Evolutionary conservation across 64 coral and sea anemone genomes (phyloP).

Genomic region (Anthopleura sola): DNA sequence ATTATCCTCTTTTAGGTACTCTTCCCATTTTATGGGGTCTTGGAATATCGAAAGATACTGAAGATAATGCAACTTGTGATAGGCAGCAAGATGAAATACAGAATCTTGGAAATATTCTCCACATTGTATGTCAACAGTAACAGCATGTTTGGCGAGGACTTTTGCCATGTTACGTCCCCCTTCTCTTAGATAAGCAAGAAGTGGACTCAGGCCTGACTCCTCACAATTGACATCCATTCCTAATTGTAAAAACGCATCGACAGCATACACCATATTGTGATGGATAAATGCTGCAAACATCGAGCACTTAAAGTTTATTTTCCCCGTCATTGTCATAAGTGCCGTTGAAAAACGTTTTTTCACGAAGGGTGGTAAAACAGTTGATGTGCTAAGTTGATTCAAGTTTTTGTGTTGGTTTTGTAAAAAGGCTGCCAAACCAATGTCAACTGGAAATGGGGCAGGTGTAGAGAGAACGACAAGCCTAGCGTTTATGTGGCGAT

Average conservation of each 20-base stretch:
- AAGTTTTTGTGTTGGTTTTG: not conserved
- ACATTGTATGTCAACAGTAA: slow-evolving; percentile 13
- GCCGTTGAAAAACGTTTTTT: not conserved
- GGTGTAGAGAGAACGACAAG: not conserved
- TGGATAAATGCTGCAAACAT: not conserved
- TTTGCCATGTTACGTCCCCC: slow-evolving; percentile 30
- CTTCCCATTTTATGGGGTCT: slow-evolving; percentile 4
- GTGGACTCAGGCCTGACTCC: not conserved
- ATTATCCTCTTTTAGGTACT: slow-evolving; percentile 16
- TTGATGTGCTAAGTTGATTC: not conserved
- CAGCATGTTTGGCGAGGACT: slow-evolving; percentile 11
- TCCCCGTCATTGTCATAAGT: not conserved
- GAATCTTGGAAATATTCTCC: slow-evolving; percentile 32
- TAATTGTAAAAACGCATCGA: not conserved
- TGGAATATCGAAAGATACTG: slow-evolving; percentile 43
- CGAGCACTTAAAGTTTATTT: not conserved
- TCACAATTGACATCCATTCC: slow-evolving; percentile 43
- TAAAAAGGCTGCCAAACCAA: not conserved
- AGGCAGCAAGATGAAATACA: slow-evolving; percentile 43
- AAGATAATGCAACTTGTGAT: slow-evolving; percentile 56
- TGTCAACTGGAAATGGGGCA: not conserved
- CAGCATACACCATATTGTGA: not conserved
- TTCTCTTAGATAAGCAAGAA: slow-evolving; percentile 19
- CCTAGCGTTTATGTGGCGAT: not conserved
- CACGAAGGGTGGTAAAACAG: not conserved